These are phyloP conservation scores for Nephrotoma guestfalica DNA, from an alignment of 2,888 invertebrate species.

Conservation along the genomic window DNA sequence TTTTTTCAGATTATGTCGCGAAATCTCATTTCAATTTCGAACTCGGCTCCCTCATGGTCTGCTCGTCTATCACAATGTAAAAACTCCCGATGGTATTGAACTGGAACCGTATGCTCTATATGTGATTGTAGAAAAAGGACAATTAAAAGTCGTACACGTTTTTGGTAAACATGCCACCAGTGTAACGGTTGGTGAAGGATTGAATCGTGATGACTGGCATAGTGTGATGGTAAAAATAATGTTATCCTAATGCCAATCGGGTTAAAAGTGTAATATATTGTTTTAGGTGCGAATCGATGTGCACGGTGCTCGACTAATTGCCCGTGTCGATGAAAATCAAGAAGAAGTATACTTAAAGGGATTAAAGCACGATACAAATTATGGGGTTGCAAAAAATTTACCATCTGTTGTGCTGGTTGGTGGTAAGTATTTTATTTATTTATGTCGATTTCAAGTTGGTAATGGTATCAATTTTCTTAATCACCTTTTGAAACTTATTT, in stretches of 20 bases:
- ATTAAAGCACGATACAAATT: slow-evolving; percentile 68
- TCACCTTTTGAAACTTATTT: background rate
- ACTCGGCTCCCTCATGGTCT: slow-evolving; percentile 78
- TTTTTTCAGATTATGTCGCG: slow-evolving; percentile 56
- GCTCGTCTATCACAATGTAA: slow-evolving; percentile 79
- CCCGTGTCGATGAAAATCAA: slow-evolving; percentile 69
- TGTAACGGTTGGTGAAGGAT: slow-evolving; percentile 72
- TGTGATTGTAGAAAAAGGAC: slow-evolving; percentile 83
- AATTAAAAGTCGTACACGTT: slow-evolving; percentile 81
- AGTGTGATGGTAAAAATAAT: slow-evolving; percentile 52
- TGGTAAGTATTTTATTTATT: slow-evolving; percentile 38
- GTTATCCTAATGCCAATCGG: background rate
- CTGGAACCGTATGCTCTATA: slow-evolving; percentile 82
- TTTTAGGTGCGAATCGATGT: slow-evolving; percentile 63
- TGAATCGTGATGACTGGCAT: slow-evolving; percentile 85
- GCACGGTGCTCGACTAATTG: slow-evolving; percentile 67
- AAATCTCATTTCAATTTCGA: slow-evolving; percentile 79
- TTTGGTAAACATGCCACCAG: slow-evolving; percentile 73
- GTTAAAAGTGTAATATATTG: background rate
- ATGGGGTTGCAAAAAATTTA: slow-evolving; percentile 72
- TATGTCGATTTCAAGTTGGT: background rate
- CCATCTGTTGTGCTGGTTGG: slow-evolving; percentile 80
- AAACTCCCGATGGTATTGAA: slow-evolving; percentile 61
- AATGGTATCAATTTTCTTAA: background rate
- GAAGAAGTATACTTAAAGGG: slow-evolving; percentile 74